Conservation (phyloP, 2,113 vertebrate species). For the Falco punctatus region DNA sequence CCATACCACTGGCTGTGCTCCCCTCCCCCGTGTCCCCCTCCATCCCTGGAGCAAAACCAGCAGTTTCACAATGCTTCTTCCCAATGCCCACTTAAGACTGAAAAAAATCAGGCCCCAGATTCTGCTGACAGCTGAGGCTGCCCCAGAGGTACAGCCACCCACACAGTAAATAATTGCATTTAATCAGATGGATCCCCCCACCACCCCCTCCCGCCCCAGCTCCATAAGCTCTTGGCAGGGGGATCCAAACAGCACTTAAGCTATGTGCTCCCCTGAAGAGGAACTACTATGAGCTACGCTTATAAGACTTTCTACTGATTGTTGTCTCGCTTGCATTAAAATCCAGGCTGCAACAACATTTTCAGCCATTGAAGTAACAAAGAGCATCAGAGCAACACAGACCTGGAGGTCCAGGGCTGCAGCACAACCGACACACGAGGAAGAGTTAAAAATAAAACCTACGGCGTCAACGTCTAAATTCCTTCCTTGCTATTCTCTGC, state of each 20-base stretch:
- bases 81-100: neutral
- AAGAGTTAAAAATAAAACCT: neutral
- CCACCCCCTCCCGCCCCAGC: no score
- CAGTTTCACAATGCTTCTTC: neutral
- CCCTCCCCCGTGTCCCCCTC: rapidly evolving
- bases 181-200: no score
- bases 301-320: neutral
- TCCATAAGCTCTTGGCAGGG: neutral
- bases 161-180: neutral
- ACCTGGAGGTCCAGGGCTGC: neutral
- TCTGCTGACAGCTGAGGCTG: rapidly evolving
- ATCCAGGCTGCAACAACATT: neutral
- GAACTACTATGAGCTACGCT: rapidly evolving
- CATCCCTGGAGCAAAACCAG: neutral
- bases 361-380: neutral
- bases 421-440: neutral
- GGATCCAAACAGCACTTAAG: neutral
- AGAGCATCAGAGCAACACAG: neutral
- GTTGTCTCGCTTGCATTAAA: neutral
- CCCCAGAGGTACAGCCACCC: neutral
- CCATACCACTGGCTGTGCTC: rapidly evolving
- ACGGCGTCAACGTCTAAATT: rapidly evolving
- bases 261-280: neutral
- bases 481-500: neutral
- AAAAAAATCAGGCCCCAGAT: neutral